Conservation (phyloP, 2,113 vertebrate species). For the Xiphophorus maculatus region DNA sequence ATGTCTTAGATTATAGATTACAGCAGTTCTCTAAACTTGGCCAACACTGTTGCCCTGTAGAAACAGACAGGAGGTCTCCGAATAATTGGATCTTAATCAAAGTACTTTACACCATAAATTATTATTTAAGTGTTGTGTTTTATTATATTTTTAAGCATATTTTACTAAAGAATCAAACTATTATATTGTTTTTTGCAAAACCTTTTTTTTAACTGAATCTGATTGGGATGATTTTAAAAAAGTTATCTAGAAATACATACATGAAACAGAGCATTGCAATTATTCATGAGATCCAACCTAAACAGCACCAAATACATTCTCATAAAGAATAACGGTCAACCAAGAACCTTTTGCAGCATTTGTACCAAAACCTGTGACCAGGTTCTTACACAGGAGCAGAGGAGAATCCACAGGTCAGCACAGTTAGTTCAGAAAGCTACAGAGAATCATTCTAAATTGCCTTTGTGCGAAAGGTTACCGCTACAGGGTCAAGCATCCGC, state of each 20-base stretch:
- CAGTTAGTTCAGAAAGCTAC: slow-evolving; percentile 57
- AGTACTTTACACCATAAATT: neutral
- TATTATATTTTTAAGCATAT: neutral
- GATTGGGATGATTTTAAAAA: neutral
- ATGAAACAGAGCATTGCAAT: neutral
- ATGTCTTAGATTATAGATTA: neutral
- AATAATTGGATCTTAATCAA: neutral
- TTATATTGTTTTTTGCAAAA: neutral
- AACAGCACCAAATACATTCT: neutral
- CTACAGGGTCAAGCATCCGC: slow-evolving; percentile 74
- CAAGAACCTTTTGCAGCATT: neutral
- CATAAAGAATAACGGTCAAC: neutral
- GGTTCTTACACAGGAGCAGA: slow-evolving; percentile 10
- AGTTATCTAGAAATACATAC: neutral
- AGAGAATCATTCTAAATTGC: slow-evolving; percentile 64
- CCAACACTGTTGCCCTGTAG: neutral
- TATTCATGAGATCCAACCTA: neutral
- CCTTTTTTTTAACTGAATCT: neutral
- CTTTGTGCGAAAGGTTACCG: slow-evolving; percentile 66
- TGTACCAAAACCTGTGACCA: neutral
- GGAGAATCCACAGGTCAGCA: slow-evolving; percentile 39
- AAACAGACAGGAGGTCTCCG: neutral
- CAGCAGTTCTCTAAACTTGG: too few relatives aligned
- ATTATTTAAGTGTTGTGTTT: neutral
- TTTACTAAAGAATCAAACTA: neutral